Base-by-base conservation (phyloP, 2,113 vertebrate genomes). In the Phalacrocorax carbo region DNA sequence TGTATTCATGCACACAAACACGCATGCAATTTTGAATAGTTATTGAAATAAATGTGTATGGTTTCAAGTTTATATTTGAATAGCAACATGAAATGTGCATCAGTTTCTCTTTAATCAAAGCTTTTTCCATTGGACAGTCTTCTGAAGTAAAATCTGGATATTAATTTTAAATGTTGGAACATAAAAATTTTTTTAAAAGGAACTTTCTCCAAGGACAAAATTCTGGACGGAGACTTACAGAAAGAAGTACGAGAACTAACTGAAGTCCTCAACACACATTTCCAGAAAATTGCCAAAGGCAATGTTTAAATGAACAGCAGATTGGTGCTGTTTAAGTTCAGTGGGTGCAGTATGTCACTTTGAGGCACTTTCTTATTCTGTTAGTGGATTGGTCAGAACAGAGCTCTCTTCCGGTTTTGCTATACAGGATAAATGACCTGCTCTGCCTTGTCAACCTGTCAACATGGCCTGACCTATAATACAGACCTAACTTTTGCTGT, bases 371-470 rank as follows among this genome's bases (percentile, higher is more conserved):
- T 88, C 88, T 95, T 93, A 94, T 71, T 71, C 76, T 86, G 76
- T 86, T 84, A 84, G 42, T 21, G 69, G 69, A 90, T 48, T 91
- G 79, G 92, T 93, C 92, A 96, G 83, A 92, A 81, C 25, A 84
- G 48, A 93, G 51, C 32, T 78, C 68, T 93, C 52, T 79, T 93
- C 62, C 34, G 21, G 38, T 91, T 88, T 79, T 95, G 38, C 52
- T 52, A 64, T 84, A 86, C 68, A 83, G 68, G 55, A 94, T 79
- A 94, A 95, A 86, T 88, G 25, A 84, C 52, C 40, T 90, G 66
- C 71, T 71, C 17, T 95, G 54, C 38, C 68, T 94, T 96, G 92
- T 95, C 90, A 93, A 86, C 72, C 64, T 96, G 92, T 94, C 95
- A 96, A 15, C 0, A 0, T 78, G 69, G 22, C 44, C 86, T 94